Evolutionary conservation across 2,888 invertebrate genomes (phyloP), one percentile per base, ranked within the genome.

Genomic region (Pterostichus madidus): DNA sequence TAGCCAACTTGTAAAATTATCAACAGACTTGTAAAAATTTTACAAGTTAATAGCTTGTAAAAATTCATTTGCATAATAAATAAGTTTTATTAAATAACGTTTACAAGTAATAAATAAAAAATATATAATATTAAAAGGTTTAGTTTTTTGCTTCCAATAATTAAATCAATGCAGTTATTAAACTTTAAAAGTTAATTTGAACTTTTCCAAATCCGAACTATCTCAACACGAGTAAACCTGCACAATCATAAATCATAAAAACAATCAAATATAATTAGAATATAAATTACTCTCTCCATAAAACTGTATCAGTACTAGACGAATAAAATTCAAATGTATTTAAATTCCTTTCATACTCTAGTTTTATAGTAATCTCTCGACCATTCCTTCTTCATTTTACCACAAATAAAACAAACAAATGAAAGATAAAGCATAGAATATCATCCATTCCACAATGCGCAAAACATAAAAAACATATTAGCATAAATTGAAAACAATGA

Each of bases 191-290:
- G 24, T 31, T 31, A 8, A 31, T 59, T 59, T 1, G 13, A 64
- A 64, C 35, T 64, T 64, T 39, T 64, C 24, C 64, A 4, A 64
- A 39, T 39, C 64, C 7, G 10, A 35, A 35, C 35, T 35, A 5
- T 35, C 35, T 35, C 3, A 11, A 11, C 24, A 31, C 2, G 3
- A 71, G 15, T 71, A 71, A 71, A 71, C 44, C 44, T 71, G 6
- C 2, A 8, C 44, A 7, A 2, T 17, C 11, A 46, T 71, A 71
- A 71, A 71, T 71, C 68, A 71, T 71, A 71, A 17, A 64, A 71
- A 71, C 68, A 71, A 71, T 71, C 15, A 71, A 71, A 71, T 44
- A 44, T 71, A 71, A 71, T 71, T 71, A 39, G 44, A 71, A 71
- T 44, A 71, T 71, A 71, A 71, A 71, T 44, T 71, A 71, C 44